These are phyloP conservation scores for Ammodytes marinus DNA, from an alignment of 2,113 vertebrate genomes.

Conservation along the genomic window DNA sequence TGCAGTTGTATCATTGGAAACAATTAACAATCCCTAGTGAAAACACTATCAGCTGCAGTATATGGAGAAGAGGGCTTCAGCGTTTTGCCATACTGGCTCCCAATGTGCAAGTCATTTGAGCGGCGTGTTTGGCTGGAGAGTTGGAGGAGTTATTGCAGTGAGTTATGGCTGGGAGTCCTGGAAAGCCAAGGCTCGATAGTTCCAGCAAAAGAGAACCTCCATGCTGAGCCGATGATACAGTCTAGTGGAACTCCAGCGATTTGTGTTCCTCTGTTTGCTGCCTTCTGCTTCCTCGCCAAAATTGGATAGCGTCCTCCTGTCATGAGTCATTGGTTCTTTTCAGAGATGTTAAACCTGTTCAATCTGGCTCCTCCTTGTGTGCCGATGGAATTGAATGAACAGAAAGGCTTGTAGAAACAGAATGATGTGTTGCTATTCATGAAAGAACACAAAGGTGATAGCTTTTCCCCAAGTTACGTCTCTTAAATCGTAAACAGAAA, in stretches of 20 bases:
- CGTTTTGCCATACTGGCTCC: slow-evolving; percentile 14
- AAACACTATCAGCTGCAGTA: not conserved
- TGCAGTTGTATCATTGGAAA: not conserved
- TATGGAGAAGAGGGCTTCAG: slow-evolving; percentile 4
- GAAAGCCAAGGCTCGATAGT: slow-evolving; percentile 59
- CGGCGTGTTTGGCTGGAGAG: slow-evolving; percentile 35
- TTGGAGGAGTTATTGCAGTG: slow-evolving; percentile 48
- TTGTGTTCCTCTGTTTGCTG: slow-evolving; percentile 52
- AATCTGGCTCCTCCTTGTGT: slow-evolving; percentile 55
- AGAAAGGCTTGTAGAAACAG: slow-evolving; percentile 45
- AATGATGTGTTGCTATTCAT: slow-evolving; percentile 47
- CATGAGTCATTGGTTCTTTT: slow-evolving; percentile 74
- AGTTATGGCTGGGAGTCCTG: slow-evolving; percentile 54
- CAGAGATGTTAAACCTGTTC: slow-evolving; percentile 60
- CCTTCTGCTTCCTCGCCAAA: slow-evolving; percentile 59
- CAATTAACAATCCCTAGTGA: not conserved
- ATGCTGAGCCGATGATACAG: slow-evolving; percentile 70
- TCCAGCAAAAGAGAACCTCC: slow-evolving; percentile 62
- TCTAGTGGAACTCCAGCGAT: slow-evolving; percentile 62
- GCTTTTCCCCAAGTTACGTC: not conserved
- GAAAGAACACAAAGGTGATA: slow-evolving; percentile 22
- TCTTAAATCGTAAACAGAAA: slow-evolving; percentile 32
- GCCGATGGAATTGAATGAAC: slow-evolving; percentile 58
- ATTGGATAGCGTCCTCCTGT: slow-evolving; percentile 67
- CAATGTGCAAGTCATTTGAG: slow-evolving; percentile 18